Conservation (phyloP, 2,888 invertebrate species). For the Alviniconcha strummeri region DNA sequence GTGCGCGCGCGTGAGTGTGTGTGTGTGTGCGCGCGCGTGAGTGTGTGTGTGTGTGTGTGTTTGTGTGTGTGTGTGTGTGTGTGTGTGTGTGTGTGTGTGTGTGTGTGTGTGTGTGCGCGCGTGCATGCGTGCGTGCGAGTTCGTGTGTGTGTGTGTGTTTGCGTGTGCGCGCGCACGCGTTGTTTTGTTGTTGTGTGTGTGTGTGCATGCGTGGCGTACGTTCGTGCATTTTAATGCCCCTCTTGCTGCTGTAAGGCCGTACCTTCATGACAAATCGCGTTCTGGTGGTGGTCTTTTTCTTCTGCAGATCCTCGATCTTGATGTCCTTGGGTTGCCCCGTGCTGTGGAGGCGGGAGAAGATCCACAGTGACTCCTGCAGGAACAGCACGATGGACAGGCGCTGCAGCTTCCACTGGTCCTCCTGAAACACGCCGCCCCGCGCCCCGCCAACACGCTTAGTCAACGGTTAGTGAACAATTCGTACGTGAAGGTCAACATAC, state of each 20-base stretch:
- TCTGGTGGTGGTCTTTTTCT: constrained; percentile 11
- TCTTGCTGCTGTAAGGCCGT: no score
- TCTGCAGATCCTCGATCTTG: constrained; percentile 8
- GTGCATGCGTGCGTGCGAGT: constrained; percentile 7
- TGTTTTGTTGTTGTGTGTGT: background rate
- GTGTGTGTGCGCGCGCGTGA: constrained; percentile 15
- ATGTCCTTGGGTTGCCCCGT: constrained; percentile 1
- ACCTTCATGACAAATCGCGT: constrained; percentile 21
- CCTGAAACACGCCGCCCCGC: background rate
- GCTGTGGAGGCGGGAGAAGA: constrained; percentile 4
- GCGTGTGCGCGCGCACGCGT: background rate
- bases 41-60: constrained; percentile 17
- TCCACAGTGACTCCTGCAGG: constrained; percentile 22
- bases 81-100: constrained; percentile 9
- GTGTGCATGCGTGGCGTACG: background rate
- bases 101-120: constrained; percentile 17
- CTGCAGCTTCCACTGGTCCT: constrained; percentile 32
- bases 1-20: background rate
- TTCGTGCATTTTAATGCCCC: background rate
- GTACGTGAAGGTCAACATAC: no score
- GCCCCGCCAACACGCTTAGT: no score
- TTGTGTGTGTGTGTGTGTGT: constrained; percentile 2
- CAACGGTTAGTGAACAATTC: no score
- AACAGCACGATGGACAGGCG: constrained; percentile 32
- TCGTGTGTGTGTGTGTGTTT: background rate